Percentiles rank a stretch among this genome's conserved stretches.
Conservation (phyloP, 2,113 vertebrate genomes). For the Thermophis baileyi region DNA sequence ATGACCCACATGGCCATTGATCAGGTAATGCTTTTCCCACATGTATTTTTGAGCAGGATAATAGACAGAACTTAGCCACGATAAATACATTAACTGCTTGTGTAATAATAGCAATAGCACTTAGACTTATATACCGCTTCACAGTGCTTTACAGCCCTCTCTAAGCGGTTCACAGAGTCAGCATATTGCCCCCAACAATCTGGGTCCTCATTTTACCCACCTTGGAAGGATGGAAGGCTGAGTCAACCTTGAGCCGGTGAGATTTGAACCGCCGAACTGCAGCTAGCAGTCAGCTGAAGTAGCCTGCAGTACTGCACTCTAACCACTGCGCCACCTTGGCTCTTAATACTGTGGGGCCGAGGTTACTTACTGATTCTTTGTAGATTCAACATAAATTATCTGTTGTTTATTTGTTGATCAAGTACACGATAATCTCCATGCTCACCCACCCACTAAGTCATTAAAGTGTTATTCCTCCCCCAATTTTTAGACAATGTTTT, state of each 20-base stretch:
- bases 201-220: too few species aligned
- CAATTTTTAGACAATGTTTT: neutral
- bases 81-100: neutral
- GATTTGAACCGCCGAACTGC: too few species aligned
- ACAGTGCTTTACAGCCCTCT: too few species aligned
- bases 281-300: too few species aligned
- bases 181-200: too few species aligned
- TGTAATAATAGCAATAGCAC: neutral
- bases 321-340: too few species aligned
- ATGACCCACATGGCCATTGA: neutral
- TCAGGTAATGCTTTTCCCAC: neutral
- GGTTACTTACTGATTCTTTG: neutral
- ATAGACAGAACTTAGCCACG: neutral
- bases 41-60: neutral
- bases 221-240: too few species aligned
- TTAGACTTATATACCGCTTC: too few species aligned
- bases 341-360: neutral
- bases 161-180: too few species aligned
- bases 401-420: neutral
- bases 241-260: too few species aligned
- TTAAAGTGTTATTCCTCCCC: neutral
- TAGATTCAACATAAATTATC: neutral
- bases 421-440: neutral
- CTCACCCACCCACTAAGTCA: neutral
- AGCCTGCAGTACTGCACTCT: too few species aligned